phyloP scores from a whole-genome alignment of 2,888 invertebrate genomes.

The Papilio gigon region DNA sequence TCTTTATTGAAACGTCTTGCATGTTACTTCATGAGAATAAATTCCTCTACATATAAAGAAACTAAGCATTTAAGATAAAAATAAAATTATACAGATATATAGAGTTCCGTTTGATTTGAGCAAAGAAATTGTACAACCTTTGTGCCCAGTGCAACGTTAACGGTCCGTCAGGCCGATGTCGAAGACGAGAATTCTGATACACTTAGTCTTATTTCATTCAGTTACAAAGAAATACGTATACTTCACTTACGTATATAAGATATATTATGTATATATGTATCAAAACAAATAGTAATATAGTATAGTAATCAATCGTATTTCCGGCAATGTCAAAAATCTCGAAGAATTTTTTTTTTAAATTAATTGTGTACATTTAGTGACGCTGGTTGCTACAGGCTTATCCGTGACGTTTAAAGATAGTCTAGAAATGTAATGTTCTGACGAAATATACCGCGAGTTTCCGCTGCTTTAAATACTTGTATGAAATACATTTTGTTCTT shows the following conservation, averaged over 20 bases:
- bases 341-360: too few species aligned
- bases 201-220: neutral
- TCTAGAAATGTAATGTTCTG: too few species aligned
- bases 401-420: too few species aligned
- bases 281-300: too few species aligned
- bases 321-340: too few species aligned
- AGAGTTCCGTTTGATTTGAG: neutral
- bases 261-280: too few species aligned
- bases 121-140: constrained; percentile 22
- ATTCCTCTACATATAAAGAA: neutral
- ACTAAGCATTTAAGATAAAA: neutral
- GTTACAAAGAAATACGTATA: neutral
- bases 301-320: too few species aligned
- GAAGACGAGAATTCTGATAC: neutral
- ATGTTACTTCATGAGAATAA: neutral
- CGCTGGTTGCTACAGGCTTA: too few species aligned
- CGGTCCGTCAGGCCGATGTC: constrained; percentile 38
- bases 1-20: neutral
- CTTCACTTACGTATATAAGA: too few species aligned
- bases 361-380: too few species aligned
- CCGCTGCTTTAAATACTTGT: neutral
- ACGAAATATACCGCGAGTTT: too few species aligned
- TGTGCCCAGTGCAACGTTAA: constrained; percentile 3
- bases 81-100: neutral
- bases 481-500: too few species aligned